Evolutionary conservation across 2,888 invertebrate species (phyloP).

Genomic region (Artemia sinica): DNA sequence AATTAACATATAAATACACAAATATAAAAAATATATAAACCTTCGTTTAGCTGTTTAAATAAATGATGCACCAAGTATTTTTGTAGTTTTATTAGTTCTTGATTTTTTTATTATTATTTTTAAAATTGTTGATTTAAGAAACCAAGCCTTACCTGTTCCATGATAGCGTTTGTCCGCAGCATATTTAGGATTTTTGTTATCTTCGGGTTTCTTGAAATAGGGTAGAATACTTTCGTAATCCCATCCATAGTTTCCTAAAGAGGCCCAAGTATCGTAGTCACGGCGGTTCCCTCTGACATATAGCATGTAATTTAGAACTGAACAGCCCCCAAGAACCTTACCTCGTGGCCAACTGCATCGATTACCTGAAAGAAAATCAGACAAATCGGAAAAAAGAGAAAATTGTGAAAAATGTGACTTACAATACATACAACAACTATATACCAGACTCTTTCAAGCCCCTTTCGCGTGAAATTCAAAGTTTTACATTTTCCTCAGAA

Average conservation of each 20-base stretch:
- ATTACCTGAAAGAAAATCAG: not conserved
- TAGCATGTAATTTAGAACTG: slow-evolving; percentile 76
- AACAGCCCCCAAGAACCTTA: slow-evolving; percentile 52
- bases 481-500: no score
- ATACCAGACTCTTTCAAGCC: no score
- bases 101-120: no score
- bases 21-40: no score
- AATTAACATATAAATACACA: no score
- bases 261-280: slow-evolving; percentile 74
- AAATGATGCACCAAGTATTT: no score
- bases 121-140: not conserved
- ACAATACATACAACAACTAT: no score
- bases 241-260: slow-evolving; percentile 69
- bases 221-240: slow-evolving; percentile 59
- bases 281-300: slow-evolving; percentile 70
- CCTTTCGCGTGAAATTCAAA: no score
- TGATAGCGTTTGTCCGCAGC: slow-evolving; percentile 55
- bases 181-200: slow-evolving; percentile 61
- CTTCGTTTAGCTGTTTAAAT: no score
- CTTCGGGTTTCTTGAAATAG: slow-evolving; percentile 71
- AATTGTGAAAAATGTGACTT: no score
- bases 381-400: no score
- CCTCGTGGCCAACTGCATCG: slow-evolving; percentile 17
- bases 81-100: no score
- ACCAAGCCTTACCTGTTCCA: slow-evolving; percentile 46